phyloP scores from a whole-genome alignment of 1,140 invertebrate genomes.

The Liolophura sinensis region DNA sequence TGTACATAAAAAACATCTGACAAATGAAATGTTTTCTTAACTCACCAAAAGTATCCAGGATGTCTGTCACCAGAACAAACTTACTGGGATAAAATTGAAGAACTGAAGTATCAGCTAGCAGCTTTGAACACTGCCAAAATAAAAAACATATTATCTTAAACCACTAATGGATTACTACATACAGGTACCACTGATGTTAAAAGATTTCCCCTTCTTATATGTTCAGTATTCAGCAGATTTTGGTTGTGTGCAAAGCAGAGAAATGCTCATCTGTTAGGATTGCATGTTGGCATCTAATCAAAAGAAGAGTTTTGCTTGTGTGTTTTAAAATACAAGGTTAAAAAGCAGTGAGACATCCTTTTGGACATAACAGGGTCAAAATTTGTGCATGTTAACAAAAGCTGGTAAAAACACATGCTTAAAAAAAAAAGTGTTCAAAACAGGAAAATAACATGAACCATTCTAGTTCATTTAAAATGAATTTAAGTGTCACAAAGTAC shows the following conservation, averaged over 20 bases:
- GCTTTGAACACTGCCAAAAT: conserved; percentile 81
- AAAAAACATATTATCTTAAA: conserved; percentile 19
- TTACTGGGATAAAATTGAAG: conserved; percentile 97
- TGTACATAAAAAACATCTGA: not conserved
- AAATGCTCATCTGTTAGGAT: not conserved
- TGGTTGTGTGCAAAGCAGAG: not conserved
- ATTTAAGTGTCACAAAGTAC: too few species aligned
- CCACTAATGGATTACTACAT: not conserved
- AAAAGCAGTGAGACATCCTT: too few species aligned
- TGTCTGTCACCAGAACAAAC: conserved; percentile 94
- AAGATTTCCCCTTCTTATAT: not conserved
- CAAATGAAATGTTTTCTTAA: conserved; percentile 1
- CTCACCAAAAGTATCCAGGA: conserved; percentile 92
- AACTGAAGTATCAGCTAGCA: conserved; percentile 84
- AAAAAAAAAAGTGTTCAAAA: too few species aligned
- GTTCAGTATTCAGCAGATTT: not conserved
- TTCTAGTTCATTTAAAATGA: too few species aligned
- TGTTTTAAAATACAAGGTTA: too few species aligned
- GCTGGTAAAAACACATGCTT: too few species aligned
- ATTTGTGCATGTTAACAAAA: too few species aligned
- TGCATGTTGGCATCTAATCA: not conserved
- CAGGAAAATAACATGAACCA: too few species aligned
- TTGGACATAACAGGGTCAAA: too few species aligned
- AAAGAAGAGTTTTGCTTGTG: not conserved
- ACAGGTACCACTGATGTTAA: not conserved